Conservation (phyloP, 2,113 vertebrate genomes). For the Cephalopterus ornatus region DNA sequence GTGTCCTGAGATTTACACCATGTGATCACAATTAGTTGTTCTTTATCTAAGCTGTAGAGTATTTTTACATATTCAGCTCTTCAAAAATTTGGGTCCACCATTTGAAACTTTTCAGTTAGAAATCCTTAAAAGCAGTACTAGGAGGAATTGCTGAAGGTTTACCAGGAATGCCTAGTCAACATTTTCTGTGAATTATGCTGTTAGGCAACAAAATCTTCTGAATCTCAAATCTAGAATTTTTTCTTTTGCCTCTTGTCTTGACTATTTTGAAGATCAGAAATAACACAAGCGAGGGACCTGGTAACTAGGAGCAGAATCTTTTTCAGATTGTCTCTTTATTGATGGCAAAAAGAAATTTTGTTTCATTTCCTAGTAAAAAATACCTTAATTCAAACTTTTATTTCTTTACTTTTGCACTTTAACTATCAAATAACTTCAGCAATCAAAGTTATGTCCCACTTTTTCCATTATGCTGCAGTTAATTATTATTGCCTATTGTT, state of each 20-base stretch:
- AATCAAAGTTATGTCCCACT: fast-evolving
- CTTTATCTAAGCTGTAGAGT: neutral
- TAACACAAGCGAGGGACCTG: neutral
- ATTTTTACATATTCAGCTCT: neutral
- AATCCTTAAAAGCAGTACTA: neutral
- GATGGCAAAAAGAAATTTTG: neutral
- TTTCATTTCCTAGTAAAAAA: neutral
- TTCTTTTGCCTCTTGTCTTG: neutral
- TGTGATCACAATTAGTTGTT: neutral
- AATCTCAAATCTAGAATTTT: neutral
- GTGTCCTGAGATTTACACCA: neutral
- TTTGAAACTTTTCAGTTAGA: neutral
- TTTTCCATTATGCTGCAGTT: neutral
- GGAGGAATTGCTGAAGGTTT: neutral
- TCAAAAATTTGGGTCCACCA: neutral
- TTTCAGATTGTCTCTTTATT: neutral
- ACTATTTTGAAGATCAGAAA: neutral
- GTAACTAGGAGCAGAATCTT: neutral
- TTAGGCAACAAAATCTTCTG: neutral
- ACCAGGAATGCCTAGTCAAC: neutral
- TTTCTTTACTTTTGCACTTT: neutral
- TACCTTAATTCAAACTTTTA: neutral
- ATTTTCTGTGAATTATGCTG: neutral
- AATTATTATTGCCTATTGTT: neutral
- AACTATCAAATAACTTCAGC: neutral